Evolutionary conservation across 2,113 vertebrate genomes (phyloP).

Genomic region (Phaetusa simplex): DNA sequence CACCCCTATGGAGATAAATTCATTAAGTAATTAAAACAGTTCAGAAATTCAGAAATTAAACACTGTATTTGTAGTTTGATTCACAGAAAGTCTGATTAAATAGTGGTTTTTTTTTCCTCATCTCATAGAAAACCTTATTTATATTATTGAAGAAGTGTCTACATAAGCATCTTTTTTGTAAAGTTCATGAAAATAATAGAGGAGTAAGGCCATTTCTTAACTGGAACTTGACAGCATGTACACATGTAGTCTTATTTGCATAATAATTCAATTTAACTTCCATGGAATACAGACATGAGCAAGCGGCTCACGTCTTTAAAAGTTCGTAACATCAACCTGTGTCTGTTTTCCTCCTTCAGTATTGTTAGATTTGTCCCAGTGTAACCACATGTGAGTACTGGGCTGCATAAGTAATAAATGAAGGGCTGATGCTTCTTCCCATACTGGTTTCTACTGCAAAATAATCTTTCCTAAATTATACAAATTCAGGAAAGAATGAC

Average conservation of each 20-base stretch:
- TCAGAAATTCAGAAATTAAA: neutral
- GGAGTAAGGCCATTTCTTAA: neutral
- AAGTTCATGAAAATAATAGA: constrained; percentile 4
- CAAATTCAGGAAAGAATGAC: neutral
- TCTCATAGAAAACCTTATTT: neutral
- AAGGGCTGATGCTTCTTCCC: neutral
- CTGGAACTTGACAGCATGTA: neutral
- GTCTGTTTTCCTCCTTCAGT: neutral
- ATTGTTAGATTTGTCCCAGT: neutral
- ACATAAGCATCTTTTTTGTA: neutral
- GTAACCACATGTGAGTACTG: neutral
- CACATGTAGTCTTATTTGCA: neutral
- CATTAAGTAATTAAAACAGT: neutral
- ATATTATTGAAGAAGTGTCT: neutral
- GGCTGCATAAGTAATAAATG: neutral
- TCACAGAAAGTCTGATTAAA: neutral
- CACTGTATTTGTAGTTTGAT: neutral
- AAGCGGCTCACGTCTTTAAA: neutral
- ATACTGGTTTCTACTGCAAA: neutral
- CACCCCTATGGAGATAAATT: neutral
- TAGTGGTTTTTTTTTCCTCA: neutral
- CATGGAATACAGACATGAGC: neutral
- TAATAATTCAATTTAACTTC: constrained; percentile 9
- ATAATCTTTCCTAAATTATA: neutral
- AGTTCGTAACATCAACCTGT: neutral